Evolutionary conservation across 2,888 invertebrate species (phyloP).

Genomic region (Brachyptera putata): DNA sequence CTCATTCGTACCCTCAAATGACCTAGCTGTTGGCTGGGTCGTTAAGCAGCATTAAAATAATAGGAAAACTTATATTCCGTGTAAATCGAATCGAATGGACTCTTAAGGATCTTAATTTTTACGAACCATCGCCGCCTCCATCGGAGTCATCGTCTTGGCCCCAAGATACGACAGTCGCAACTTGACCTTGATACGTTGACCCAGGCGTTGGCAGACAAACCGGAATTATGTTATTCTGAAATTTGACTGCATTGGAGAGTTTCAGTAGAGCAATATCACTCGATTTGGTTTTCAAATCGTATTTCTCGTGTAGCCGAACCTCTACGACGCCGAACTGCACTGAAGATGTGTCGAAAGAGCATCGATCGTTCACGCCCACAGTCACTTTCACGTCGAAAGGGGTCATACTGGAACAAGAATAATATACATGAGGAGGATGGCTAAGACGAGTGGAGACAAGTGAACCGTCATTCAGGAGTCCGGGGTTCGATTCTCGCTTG

Average conservation of each 20-base stretch:
- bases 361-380: constrained; percentile 53
- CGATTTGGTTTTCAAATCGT: constrained; percentile 48
- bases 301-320: constrained; percentile 53
- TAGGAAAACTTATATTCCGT: no score
- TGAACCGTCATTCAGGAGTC: no score
- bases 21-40: no score
- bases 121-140: no score
- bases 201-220: constrained; percentile 55
- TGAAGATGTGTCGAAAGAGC: constrained; percentile 49
- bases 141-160: constrained; percentile 37
- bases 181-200: constrained; percentile 50
- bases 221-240: constrained; percentile 52
- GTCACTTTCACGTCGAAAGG: constrained; percentile 50
- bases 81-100: no score
- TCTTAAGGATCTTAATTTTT: no score
- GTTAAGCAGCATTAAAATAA: no score
- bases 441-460: no score
- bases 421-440: no score
- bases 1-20: no score
- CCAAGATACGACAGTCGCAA: constrained; percentile 51
- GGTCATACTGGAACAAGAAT: constrained; percentile 41
- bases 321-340: constrained; percentile 50
- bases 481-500: no score
- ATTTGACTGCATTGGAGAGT: constrained; percentile 47
- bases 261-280: constrained; percentile 58